Conservation (phyloP, 2,113 vertebrate species). For the Halichoerus grypus region DNA sequence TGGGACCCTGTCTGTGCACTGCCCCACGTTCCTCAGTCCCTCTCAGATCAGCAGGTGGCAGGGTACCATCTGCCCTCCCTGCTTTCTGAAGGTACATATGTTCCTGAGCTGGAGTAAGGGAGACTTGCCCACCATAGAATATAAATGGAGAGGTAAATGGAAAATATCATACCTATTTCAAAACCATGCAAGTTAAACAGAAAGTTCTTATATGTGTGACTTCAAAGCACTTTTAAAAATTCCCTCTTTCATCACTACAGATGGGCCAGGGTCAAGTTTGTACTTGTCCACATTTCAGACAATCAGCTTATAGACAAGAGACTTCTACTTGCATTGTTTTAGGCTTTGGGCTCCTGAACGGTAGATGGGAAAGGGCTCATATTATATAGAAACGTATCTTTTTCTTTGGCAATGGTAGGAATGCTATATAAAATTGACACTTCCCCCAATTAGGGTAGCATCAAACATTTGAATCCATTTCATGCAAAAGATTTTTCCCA, state of each 20-base stretch:
- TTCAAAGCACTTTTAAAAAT: slow-evolving; percentile 23
- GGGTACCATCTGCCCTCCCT: neutral
- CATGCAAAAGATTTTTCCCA: neutral
- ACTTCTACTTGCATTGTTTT: neutral
- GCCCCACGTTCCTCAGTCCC: neutral
- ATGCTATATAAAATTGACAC: neutral
- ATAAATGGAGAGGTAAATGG: neutral
- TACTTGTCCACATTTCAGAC: neutral
- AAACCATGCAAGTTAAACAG: neutral
- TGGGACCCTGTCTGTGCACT: neutral
- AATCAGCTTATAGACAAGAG: neutral
- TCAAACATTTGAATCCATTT: neutral
- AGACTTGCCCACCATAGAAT: neutral
- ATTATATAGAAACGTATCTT: neutral
- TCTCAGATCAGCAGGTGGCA: neutral
- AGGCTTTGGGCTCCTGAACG: neutral
- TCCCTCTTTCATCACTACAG: neutral
- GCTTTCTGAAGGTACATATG: neutral
- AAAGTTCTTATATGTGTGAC: neutral
- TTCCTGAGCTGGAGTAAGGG: neutral
- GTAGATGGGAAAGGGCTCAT: neutral
- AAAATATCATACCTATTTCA: slow-evolving; percentile 8
- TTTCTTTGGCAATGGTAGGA: neutral
- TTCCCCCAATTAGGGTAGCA: neutral
- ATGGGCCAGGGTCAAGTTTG: neutral